These are phyloP conservation scores for Serripes groenlandicus DNA, from an alignment of 2,888 invertebrate genomes.

Conservation along the genomic window DNA sequence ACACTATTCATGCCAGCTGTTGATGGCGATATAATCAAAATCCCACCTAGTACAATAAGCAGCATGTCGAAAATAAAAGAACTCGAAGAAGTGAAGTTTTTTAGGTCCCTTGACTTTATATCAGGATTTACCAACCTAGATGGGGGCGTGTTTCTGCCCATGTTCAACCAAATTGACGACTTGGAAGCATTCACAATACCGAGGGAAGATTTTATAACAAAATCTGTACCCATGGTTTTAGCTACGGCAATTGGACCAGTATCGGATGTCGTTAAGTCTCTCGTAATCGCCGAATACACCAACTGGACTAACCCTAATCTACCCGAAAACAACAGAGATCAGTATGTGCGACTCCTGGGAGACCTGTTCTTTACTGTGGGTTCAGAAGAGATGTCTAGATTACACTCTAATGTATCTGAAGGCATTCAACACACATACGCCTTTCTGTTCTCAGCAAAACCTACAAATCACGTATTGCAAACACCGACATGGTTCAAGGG, in stretches of 20 bases:
- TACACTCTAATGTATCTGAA: neutral
- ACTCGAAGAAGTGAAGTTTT: constrained; percentile 38
- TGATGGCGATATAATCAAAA: constrained; percentile 28
- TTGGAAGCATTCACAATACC: neutral
- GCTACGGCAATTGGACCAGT: no score
- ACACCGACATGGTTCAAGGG: constrained; percentile 28
- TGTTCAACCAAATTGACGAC: neutral
- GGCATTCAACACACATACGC: constrained; percentile 3
- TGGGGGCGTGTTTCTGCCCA: neutral
- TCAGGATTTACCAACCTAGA: constrained; percentile 37
- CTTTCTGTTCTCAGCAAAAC: constrained; percentile 28
- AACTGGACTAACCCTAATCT: constrained; percentile 36
- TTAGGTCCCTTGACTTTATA: constrained; percentile 28
- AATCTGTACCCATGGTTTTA: neutral
- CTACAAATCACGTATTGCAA: neutral
- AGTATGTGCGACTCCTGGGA: constrained; percentile 11
- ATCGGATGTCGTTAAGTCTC: neutral
- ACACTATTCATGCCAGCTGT: constrained; percentile 13
- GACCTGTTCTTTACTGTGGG: constrained; percentile 24
- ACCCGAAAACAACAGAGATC: neutral
- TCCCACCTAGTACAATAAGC: neutral
- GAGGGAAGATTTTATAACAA: neutral
- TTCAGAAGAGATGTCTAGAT: constrained; percentile 7
- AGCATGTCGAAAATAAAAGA: neutral
- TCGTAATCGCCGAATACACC: constrained; percentile 30